Evolutionary conservation across 2,797 vertebrate species (phyloP), one percentile per base, ranked within the genome.

Genomic region (Lacerta bilineata): DNA sequence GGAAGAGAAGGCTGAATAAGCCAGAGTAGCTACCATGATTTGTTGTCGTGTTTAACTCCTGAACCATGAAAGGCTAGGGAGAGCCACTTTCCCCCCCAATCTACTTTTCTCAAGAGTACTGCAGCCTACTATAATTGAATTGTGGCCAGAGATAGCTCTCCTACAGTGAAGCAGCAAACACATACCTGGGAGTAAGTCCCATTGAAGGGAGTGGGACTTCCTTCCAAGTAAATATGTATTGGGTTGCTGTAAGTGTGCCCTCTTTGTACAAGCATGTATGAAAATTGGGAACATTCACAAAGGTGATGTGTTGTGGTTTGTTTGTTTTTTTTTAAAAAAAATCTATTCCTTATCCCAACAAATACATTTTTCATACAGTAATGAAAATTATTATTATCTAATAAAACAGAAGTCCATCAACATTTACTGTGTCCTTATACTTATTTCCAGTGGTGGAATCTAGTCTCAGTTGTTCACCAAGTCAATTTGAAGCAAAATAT

Each of bases 381-480:
- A 91, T 83, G 82, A 91, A 91, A 55, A 55, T 55, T 55, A 55
- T 93, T 68, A 23, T 93, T 68, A 7, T 68, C 25, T 69, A 84
- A 1, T 88, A 59, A 94, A 91, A 91, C 87, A 89, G 93, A 91
- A 95, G 92, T 75, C 41, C 43, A 64, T 72, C 92, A 46, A 93
- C 89, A 91, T 96, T 96, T 94, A 94, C 94, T 95, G 95, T 95
- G 85, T 55, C 94, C 83, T 93, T 83, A 36, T 96, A 96, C 96
- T 97, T 96, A 97, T 96, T 94, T 95, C 91, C 93, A 90, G 86
- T 8, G 80, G 93, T 92, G 87, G 93, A 96, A 96, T 95, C 94
- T 94, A 95, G 95, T 97, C 96, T 96, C 91, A 93, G 92, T 93
- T 93, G 93, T 91, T 96, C 93, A 55, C 76, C 29, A 36, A 90